Evolutionary conservation across 2,113 vertebrate species (phyloP).

Genomic region (Elachura formosa): DNA sequence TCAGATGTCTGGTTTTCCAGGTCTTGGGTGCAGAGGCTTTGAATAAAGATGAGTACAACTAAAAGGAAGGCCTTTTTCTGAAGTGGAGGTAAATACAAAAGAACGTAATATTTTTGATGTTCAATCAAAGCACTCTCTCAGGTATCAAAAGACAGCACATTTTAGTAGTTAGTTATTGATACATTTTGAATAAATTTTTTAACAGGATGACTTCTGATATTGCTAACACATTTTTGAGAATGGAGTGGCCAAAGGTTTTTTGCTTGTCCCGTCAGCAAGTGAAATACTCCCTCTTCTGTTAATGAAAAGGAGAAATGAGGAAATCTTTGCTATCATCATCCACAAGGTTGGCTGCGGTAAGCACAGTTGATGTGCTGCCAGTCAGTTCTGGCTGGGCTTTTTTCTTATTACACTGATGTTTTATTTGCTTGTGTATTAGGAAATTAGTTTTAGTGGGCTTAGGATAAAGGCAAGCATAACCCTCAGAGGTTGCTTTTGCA

Average conservation of each 20-base stretch:
- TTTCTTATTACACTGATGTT: neutral
- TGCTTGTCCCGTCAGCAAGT: neutral
- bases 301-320: neutral
- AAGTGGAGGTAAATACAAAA: neutral
- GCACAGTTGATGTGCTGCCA: neutral
- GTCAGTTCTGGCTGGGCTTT: neutral
- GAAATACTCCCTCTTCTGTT: neutral
- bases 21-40: neutral
- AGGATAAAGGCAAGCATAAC: neutral
- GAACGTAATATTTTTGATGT: neutral
- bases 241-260: neutral
- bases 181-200: neutral
- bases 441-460: neutral
- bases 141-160: neutral
- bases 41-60: neutral
- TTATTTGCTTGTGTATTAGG: neutral
- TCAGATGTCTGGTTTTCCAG: neutral
- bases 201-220: neutral
- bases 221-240: neutral
- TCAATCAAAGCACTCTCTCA: neutral
- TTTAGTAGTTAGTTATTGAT: neutral
- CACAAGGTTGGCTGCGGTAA: neutral
- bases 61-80: neutral
- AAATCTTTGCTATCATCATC: neutral
- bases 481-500: neutral